Conservation (phyloP, 2,113 vertebrate species). For the Nannobrachium achirus region DNA sequence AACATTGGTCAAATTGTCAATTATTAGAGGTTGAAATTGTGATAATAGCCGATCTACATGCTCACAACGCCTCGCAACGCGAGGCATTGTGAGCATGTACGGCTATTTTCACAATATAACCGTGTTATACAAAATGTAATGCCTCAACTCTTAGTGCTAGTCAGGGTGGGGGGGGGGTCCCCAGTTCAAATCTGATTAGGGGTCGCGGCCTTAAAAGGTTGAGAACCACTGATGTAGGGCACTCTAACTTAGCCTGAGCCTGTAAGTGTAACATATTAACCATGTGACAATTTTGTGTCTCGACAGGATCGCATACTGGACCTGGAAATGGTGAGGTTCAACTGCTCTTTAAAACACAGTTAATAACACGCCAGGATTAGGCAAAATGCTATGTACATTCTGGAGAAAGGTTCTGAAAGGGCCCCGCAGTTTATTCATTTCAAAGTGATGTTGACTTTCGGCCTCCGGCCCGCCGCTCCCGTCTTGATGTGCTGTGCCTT, state of each 20-base stretch:
- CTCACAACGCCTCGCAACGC: too few relatives aligned
- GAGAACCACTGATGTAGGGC: too few relatives aligned
- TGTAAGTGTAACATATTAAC: constrained; percentile 1
- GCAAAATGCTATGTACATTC: not conserved
- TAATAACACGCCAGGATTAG: not conserved
- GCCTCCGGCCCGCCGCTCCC: not conserved
- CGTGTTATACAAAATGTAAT: too few relatives aligned
- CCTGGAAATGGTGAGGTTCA: constrained; percentile 74
- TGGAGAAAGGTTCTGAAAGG: not conserved
- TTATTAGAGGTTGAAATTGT: too few relatives aligned
- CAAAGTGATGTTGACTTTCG: constrained; percentile 12
- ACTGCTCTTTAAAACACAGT: constrained; percentile 4
- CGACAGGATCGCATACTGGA: constrained; percentile 74
- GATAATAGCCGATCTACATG: too few relatives aligned
- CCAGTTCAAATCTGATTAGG: too few relatives aligned
- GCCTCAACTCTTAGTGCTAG: too few relatives aligned
- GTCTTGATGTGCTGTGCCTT: not conserved
- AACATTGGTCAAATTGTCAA: too few relatives aligned
- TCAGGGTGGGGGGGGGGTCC: too few relatives aligned
- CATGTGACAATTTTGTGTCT: constrained; percentile 34
- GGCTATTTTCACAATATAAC: too few relatives aligned
- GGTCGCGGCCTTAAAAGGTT: too few relatives aligned
- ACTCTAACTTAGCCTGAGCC: not conserved
- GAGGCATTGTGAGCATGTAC: too few relatives aligned
- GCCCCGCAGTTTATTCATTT: constrained; percentile 7